These are phyloP conservation scores for Grantiella picta DNA, from an alignment of 2,113 vertebrate genomes.

Conservation along the genomic window DNA sequence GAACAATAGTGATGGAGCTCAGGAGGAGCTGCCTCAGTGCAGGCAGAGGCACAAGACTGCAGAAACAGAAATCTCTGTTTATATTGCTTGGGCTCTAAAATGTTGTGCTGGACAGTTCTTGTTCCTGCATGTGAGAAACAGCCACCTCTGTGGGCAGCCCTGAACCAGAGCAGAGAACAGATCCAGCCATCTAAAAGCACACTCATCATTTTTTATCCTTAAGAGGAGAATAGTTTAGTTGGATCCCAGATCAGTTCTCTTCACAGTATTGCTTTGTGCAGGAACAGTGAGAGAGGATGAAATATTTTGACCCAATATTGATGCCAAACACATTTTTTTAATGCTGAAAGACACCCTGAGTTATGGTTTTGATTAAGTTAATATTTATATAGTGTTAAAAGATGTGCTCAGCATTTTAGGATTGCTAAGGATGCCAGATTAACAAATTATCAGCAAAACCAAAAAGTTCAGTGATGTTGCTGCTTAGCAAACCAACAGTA, in stretches of 20 bases:
- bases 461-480: neutral
- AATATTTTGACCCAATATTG: neutral
- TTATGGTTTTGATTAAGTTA: neutral
- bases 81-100: neutral
- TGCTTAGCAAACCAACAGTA: neutral
- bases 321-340: neutral
- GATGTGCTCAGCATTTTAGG: neutral
- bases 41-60: accelerated
- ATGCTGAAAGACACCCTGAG: neutral
- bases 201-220: accelerated
- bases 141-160: neutral
- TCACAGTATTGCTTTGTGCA: neutral
- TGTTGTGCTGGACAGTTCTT: neutral
- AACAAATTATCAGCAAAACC: neutral
- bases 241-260: neutral
- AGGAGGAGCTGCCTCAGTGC: accelerated
- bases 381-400: neutral
- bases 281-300: neutral
- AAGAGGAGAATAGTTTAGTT: neutral
- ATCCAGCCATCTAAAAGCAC: neutral
- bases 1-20: neutral
- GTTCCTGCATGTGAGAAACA: neutral
- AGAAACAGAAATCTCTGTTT: neutral
- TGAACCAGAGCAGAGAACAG: neutral
- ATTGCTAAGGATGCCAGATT: neutral